phyloP scores from a whole-genome alignment of 2,797 vertebrate species.

The Antrozous pallidus region DNA sequence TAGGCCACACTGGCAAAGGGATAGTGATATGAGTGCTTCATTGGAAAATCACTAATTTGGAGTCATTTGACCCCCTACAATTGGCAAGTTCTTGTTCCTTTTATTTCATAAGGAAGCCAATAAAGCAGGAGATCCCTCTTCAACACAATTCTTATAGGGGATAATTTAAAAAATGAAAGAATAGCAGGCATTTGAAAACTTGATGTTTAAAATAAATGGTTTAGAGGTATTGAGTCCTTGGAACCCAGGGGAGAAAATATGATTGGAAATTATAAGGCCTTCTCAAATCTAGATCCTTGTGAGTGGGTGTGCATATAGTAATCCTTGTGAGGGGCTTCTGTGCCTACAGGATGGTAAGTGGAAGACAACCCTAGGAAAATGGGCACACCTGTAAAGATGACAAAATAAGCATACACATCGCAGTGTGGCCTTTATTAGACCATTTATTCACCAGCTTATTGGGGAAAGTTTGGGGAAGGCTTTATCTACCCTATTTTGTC shows the following conservation, averaged over 20 bases:
- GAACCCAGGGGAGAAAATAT: not conserved
- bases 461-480: not conserved
- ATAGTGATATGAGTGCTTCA: not conserved
- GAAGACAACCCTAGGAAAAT: not conserved
- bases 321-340: not conserved
- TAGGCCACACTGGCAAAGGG: not conserved
- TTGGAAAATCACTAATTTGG: not conserved
- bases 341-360: not conserved
- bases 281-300: not conserved
- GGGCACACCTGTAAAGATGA: not conserved
- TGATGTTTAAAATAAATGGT: not conserved
- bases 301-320: not conserved
- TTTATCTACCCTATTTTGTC: not conserved
- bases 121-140: not conserved
- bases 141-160: not conserved
- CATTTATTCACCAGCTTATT: not conserved
- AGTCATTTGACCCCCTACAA: not conserved
- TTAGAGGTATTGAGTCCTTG: not conserved
- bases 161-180: not conserved
- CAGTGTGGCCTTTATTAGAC: not conserved
- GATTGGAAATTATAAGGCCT: not conserved
- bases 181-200: not conserved
- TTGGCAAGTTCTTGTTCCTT: not conserved
- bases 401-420: not conserved
- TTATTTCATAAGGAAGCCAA: constrained; percentile 22